Evolutionary conservation across 2,113 vertebrate genomes (phyloP), one percentile per base, ranked within the genome.

Genomic region (Ciconia boyciana): DNA sequence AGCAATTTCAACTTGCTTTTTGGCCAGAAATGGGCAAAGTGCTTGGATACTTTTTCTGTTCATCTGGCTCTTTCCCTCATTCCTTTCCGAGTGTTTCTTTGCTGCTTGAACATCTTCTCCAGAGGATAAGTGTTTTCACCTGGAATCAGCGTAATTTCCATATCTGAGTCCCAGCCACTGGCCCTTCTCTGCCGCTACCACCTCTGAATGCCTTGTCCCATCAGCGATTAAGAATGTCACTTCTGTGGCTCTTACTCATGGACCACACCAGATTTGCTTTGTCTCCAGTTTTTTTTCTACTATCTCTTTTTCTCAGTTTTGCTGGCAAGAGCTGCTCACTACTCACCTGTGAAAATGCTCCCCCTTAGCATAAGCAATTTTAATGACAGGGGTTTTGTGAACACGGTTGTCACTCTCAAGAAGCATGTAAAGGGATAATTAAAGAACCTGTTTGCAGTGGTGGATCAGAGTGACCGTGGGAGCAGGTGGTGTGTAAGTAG

Each of bases 1-100:
- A 96, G 57, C 52, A 52, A 65, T 81, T 95, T 90, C 46, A 84
- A 52, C 92, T 95, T 89, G 54, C 2, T 62, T 97, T 97, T 75
- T 34, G 68, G 44, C 24, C 89, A 93, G 78, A 94, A 94, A 80
- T 15, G 5, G 58, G 43, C 70, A 94, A 97, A 95, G 16, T 28
- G 4, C 16, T 92, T 94, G 26, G 41, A 85, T 94, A 54, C 18
- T 41, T 93, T 83, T 94, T 83, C 36, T 58, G 5, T 87, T 96
- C 70, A 80, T 87, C 72, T 69, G 51, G 7, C n/a, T 44, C 28
- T 86, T 93, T 46, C 34, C 31, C 57, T 65, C 12, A 49, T 87
- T 74, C 83, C 49, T 93, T 85, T 95, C 65, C 76, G 36, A 87
- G 58, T 75, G 22, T 79, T 55, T 70, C 55, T 66, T 69, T 89